phyloP scores from a whole-genome alignment of 2,113 vertebrate genomes.

The Larimichthys polyactis region DNA sequence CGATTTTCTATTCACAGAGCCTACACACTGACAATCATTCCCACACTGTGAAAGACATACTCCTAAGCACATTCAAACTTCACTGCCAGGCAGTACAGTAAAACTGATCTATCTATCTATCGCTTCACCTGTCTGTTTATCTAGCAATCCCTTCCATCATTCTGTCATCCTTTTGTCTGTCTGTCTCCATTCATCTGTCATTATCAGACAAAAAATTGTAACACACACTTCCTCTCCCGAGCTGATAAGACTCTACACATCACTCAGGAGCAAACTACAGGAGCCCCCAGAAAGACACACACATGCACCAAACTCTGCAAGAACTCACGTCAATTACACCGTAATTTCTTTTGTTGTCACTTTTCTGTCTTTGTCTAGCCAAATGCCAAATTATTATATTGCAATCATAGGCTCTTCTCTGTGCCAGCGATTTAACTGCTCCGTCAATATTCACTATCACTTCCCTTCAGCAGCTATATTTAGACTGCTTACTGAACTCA shows the following conservation, averaged over 20 bases:
- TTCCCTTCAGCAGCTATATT: slow-evolving; percentile 68
- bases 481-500: slow-evolving; percentile 57
- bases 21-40: slow-evolving; percentile 58
- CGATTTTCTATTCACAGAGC: slow-evolving; percentile 61
- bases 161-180: slow-evolving; percentile 70
- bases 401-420: slow-evolving; percentile 59
- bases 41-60: slow-evolving; percentile 59
- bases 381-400: slow-evolving; percentile 67
- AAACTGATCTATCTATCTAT: slow-evolving; percentile 67
- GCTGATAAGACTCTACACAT: slow-evolving; percentile 65
- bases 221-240: slow-evolving; percentile 56
- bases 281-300: slow-evolving; percentile 24
- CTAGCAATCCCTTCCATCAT: slow-evolving; percentile 67
- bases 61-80: slow-evolving; percentile 64
- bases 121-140: slow-evolving; percentile 71
- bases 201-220: slow-evolving; percentile 71
- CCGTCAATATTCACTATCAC: slow-evolving; percentile 62
- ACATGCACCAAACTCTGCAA: slow-evolving; percentile 41
- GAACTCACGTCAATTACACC: slow-evolving; percentile 59
- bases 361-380: slow-evolving; percentile 58
- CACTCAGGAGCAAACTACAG: slow-evolving; percentile 46
- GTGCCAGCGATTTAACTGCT: slow-evolving; percentile 70
- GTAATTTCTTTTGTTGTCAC: slow-evolving; percentile 59
- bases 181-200: slow-evolving; percentile 71
- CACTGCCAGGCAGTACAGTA: slow-evolving; percentile 61